phyloP scores from a whole-genome alignment of 2,797 vertebrate species.

The Pelochelys cantorii region DNA sequence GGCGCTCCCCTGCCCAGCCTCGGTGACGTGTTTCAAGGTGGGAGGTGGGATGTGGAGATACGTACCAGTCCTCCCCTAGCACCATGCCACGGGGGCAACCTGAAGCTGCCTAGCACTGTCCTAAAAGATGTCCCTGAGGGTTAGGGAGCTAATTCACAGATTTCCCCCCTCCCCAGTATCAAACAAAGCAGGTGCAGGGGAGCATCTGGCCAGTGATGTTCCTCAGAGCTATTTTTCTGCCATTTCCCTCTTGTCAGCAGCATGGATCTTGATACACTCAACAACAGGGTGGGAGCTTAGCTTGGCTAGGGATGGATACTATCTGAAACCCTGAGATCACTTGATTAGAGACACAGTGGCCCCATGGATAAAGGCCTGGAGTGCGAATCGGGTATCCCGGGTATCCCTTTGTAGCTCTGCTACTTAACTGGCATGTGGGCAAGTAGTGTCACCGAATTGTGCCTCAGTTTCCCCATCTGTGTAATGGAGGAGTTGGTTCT shows the following conservation, averaged over 20 bases:
- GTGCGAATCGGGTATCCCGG: neutral
- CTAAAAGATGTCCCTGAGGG: neutral
- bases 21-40: neutral
- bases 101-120: neutral
- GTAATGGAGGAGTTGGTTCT: neutral
- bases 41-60: neutral
- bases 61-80: neutral
- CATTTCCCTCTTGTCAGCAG: neutral
- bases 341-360: neutral
- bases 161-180: neutral
- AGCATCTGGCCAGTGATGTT: neutral
- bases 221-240: neutral
- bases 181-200: neutral
- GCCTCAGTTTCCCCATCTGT: neutral
- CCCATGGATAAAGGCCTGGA: neutral
- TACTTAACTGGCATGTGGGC: neutral
- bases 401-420: neutral
- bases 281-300: neutral
- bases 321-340: neutral
- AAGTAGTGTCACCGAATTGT: fast-evolving
- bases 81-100: too few relatives aligned
- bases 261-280: neutral
- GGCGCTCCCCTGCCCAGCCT: neutral
- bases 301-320: neutral
- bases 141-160: neutral